Percentiles rank a stretch among this genome's conserved stretches.
Conservation (phyloP, 2,888 invertebrate species). For the Ecliptopera silaceata region DNA sequence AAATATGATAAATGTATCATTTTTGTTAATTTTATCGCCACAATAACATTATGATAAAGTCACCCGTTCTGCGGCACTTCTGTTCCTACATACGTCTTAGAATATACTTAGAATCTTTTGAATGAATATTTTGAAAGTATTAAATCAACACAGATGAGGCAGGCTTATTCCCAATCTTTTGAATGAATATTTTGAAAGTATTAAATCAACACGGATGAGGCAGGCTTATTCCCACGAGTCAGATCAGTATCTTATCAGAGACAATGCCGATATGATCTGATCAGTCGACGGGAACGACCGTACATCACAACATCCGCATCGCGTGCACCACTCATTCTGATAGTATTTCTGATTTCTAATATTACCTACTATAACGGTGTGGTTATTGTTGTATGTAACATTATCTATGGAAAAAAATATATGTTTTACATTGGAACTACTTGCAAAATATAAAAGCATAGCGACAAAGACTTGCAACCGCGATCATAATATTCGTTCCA, state of each 20-base stretch:
- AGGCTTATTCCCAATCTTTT: neutral
- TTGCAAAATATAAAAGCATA: no score
- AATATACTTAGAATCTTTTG: no score
- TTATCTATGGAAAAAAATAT: no score
- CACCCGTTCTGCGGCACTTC: no score
- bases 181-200: neutral
- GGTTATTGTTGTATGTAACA: neutral
- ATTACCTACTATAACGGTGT: neutral
- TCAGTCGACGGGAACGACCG: conserved; percentile 49
- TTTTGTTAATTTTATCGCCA: no score
- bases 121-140: neutral
- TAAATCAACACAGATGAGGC: neutral
- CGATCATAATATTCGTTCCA: no score
- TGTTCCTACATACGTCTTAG: no score
- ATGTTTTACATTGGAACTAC: no score
- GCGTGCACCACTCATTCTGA: conserved; percentile 31
- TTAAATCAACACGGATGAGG: neutral
- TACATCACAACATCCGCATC: conserved; percentile 53
- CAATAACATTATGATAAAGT: no score
- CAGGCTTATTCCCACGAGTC: conserved; percentile 52
- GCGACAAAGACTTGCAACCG: no score
- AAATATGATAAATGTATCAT: no score
- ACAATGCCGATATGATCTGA: conserved; percentile 54
- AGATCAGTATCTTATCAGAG: conserved; percentile 55
- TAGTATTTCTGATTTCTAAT: conserved; percentile 21